Base-by-base conservation (phyloP, 2,113 vertebrate genomes). In the Catagonus wagneri region DNA sequence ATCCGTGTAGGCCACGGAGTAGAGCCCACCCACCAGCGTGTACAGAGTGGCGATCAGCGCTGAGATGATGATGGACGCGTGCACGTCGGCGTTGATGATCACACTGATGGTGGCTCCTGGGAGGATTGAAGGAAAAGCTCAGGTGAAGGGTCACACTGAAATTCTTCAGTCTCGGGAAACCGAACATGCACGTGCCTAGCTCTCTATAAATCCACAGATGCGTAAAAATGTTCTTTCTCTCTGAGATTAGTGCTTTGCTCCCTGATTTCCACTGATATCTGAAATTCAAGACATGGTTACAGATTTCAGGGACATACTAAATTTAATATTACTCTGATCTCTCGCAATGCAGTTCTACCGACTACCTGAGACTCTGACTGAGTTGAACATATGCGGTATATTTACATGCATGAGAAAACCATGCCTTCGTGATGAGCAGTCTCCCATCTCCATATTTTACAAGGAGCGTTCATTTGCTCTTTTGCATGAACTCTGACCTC, bases 1-100 rank as follows among this genome's bases (percentile, higher is more conserved):
- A 20, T 99, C 99, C 0, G 99, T 99, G 96, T 99, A 99, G 13
- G 99, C 99, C 60, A 99, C 99, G 7, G 99, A 99, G 97, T 99
- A 99, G 52, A 99, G 98, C 23, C 99, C 99, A 2, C 99, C 99
- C 81, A 99, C 99, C 58, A 99, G 99, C 0, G 99, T 99, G 98
- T 99, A 99, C 94, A 99, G 98, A 86, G 98, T 99, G 36, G 99
- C 99, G 50, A 99, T 99, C 83, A 99, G 97, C 0, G 99, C 99
- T 8, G 99, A 99, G 98, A 99, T 98, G 23, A 99, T 97, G 69
- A 99, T 99, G 0, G 99, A 99, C 95, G 99, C 97, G 89, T 99
- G 99, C 96, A 99, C 99, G 52, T 99, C 98, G 79, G 99, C 98
- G 52, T 99, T 99, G 90, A 99, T 99, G 39, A 99, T 99, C 96